Percentiles rank a stretch among this genome's conserved stretches.
These are phyloP conservation scores for Amblyopsis rosae DNA, from an alignment of 2,113 vertebrate species.

Conservation along the genomic window DNA sequence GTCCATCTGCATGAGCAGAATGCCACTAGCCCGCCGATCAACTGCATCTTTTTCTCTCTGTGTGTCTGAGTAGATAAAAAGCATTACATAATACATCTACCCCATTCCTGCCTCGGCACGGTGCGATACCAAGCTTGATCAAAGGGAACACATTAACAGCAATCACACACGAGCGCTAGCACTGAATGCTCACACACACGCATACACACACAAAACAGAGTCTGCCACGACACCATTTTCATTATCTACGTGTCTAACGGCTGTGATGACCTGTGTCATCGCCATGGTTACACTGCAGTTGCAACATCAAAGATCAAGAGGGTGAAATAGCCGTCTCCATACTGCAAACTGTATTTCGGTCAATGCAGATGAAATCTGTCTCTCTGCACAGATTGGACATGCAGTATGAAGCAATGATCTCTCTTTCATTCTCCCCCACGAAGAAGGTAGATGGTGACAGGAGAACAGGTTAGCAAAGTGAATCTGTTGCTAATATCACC, in stretches of 20 bases:
- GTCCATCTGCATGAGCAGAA: slow-evolving; percentile 58
- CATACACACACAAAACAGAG: neutral
- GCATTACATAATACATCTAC: slow-evolving; percentile 69
- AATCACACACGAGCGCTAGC: slow-evolving; percentile 10
- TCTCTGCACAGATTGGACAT: slow-evolving; percentile 1
- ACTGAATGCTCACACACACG: neutral
- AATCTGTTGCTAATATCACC: slow-evolving; percentile 49
- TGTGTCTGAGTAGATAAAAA: slow-evolving; percentile 72
- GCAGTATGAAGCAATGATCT: slow-evolving; percentile 9
- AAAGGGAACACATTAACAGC: slow-evolving; percentile 43
- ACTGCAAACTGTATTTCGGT: slow-evolving; percentile 64
- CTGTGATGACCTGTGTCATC: slow-evolving; percentile 47
- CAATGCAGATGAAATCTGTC: slow-evolving; percentile 58
- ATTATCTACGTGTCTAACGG: slow-evolving; percentile 37
- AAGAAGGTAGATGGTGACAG: slow-evolving; percentile 10
- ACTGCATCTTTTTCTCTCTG: slow-evolving; percentile 41
- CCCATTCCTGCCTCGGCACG: slow-evolving; percentile 39
- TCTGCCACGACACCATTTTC: slow-evolving; percentile 19
- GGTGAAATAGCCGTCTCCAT: slow-evolving; percentile 23
- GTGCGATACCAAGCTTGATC: slow-evolving; percentile 55
- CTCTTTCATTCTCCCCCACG: slow-evolving; percentile 12
- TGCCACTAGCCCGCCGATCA: slow-evolving; percentile 54
- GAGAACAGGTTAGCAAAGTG: slow-evolving; percentile 30
- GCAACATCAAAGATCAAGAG: slow-evolving; percentile 50
- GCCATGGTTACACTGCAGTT: slow-evolving; percentile 42